A percentile compares a stretch with the other conserved stretches of the same genome.
Conservation (phyloP, 53 echinoderm and acorn worm species). For the Paracentrotus lividus region DNA sequence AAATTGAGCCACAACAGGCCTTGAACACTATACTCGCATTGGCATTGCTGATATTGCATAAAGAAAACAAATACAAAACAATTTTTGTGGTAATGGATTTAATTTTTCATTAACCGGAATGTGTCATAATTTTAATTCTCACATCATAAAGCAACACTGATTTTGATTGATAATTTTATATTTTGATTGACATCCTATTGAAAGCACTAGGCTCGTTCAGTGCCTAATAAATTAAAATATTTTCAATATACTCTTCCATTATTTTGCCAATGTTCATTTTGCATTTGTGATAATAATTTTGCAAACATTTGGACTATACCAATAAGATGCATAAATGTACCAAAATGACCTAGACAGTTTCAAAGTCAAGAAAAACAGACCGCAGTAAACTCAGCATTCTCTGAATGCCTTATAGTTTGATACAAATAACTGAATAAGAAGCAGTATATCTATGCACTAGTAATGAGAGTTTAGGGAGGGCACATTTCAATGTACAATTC, state of each 20-base stretch:
- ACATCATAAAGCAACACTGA: background rate
- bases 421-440: background rate
- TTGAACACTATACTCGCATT: no score
- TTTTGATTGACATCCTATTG: background rate
- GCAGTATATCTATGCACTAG: background rate
- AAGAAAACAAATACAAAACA: no score
- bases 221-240: background rate
- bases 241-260: background rate
- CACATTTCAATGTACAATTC: background rate
- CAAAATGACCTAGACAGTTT: background rate
- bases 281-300: background rate
- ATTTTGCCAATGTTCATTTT: background rate
- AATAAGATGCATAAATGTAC: background rate
- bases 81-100: no score
- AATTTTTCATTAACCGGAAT: no score
- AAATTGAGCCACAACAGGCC: no score
- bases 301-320: background rate
- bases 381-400: background rate
- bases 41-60: no score
- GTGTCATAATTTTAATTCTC: background rate
- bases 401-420: background rate
- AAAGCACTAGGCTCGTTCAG: background rate
- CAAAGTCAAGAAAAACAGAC: background rate
- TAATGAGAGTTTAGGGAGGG: background rate
- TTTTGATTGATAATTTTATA: no score